Evolutionary conservation across 2,797 vertebrate genomes (phyloP).

Genomic region (Pseudomugil gertrudae): DNA sequence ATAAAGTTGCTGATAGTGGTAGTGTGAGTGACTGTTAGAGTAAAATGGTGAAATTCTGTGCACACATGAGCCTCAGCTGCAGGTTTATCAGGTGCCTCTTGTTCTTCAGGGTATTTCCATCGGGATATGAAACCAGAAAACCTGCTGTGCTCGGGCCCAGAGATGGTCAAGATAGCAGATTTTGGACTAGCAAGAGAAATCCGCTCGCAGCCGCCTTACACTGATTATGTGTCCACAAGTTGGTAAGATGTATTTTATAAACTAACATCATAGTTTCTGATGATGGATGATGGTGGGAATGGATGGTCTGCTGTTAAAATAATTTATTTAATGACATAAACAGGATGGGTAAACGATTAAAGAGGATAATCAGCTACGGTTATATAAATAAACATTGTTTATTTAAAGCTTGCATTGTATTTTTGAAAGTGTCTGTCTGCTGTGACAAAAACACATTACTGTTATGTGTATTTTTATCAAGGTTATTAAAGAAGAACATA

Average conservation of each 20-base stretch:
- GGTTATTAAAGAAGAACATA: no score
- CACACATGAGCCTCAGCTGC: not conserved
- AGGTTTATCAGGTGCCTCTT: not conserved
- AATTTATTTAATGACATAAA: not conserved
- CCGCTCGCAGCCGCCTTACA: slow-evolving; percentile 92
- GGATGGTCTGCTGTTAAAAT: slow-evolving; percentile 8
- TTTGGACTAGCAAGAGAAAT: slow-evolving; percentile 94
- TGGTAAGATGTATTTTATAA: slow-evolving; percentile 81
- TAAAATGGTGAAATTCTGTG: slow-evolving; percentile 3
- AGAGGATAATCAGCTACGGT: no score
- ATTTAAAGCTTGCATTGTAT: no score
- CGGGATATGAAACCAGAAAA: slow-evolving; percentile 97
- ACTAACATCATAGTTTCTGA: not conserved
- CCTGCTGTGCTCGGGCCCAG: slow-evolving; percentile 91
- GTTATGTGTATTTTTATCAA: no score
- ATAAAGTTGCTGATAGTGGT: not conserved
- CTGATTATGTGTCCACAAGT: slow-evolving; percentile 94
- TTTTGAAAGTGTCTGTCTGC: not conserved
- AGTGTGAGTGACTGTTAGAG: not conserved
- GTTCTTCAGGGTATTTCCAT: slow-evolving; percentile 89
- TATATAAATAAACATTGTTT: no score
- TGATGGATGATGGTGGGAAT: not conserved
- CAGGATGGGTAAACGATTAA: no score
- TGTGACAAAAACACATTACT: not conserved
- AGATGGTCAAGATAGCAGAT: slow-evolving; percentile 94